These are phyloP conservation scores for Oncorhynchus masou DNA, from an alignment of 2,113 vertebrate genomes.

Conservation along the genomic window DNA sequence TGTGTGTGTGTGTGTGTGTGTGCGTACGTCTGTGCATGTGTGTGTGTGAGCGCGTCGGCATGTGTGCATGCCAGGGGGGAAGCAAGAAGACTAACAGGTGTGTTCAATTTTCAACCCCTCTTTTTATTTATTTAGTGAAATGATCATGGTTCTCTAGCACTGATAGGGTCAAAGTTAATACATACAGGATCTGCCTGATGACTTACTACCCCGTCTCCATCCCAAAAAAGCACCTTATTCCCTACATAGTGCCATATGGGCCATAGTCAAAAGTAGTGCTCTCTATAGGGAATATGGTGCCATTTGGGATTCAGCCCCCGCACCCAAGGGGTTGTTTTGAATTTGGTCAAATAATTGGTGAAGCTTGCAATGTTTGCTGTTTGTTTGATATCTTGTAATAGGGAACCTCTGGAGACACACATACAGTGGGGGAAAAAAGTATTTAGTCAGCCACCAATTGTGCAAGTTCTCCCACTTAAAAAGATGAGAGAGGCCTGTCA, in stretches of 20 bases:
- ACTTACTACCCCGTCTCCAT: not conserved
- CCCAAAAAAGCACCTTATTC: too few species aligned
- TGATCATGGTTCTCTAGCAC: slow-evolving; percentile 29
- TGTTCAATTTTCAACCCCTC: slow-evolving; percentile 33
- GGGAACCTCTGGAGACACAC: slow-evolving; percentile 15
- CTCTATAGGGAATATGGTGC: too few species aligned
- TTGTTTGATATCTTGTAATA: slow-evolving; percentile 30
- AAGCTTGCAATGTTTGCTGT: slow-evolving; percentile 14
- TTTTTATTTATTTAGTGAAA: slow-evolving; percentile 49
- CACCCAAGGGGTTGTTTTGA: slow-evolving; percentile 21
- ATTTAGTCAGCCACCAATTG: too few species aligned
- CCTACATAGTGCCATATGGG: not conserved
- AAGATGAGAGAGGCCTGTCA: too few species aligned
- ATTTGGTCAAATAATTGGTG: slow-evolving; percentile 24
- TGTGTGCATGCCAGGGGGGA: not conserved
- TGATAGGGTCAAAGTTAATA: slow-evolving; percentile 29
- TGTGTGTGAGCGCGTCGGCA: not conserved
- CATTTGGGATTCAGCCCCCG: not conserved
- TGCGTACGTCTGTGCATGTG: too few species aligned
- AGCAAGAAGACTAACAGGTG: slow-evolving; percentile 35
- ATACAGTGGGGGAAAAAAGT: too few species aligned
- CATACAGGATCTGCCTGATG: slow-evolving; percentile 25
- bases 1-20: too few species aligned
- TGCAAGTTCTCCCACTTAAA: too few species aligned
- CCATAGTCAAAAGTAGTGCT: too few species aligned